These are phyloP conservation scores for Anoplius nigerrimus DNA, from an alignment of 2,888 invertebrate species.

Conservation along the genomic window DNA sequence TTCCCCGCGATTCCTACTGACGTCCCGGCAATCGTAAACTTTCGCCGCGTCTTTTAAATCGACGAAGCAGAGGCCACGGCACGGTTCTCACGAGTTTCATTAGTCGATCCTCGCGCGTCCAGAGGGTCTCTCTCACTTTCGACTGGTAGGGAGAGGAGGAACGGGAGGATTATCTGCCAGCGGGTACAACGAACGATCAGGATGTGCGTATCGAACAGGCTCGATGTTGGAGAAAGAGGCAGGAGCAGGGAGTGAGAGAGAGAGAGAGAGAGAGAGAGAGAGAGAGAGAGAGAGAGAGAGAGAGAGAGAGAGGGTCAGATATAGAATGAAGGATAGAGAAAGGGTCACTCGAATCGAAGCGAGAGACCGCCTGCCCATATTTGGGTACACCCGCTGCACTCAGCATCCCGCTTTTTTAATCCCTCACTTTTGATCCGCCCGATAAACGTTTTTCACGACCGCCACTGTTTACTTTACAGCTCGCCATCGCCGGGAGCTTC, in stretches of 20 bases:
- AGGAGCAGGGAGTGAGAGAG: background rate
- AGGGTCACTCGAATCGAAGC: slow-evolving; percentile 46
- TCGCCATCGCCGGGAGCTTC: too few relatives aligned
- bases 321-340: slow-evolving; percentile 20
- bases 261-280: slow-evolving; percentile 8
- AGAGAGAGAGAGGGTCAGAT: background rate
- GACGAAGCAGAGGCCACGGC: too few relatives aligned
- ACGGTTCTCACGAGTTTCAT: too few relatives aligned
- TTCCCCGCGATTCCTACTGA: too few relatives aligned
- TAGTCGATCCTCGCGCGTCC: too few relatives aligned
- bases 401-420: slow-evolving; percentile 30
- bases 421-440: slow-evolving; percentile 11
- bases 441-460: background rate
- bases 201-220: background rate
- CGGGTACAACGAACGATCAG: background rate
- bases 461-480: too few relatives aligned
- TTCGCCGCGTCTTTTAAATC: too few relatives aligned
- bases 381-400: slow-evolving; percentile 53
- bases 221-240: background rate
- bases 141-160: too few relatives aligned
- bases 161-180: too few relatives aligned
- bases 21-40: too few relatives aligned
- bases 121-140: too few relatives aligned
- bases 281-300: slow-evolving; percentile 6
- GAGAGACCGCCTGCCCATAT: slow-evolving; percentile 58